These are phyloP conservation scores for Eira barbara DNA, from an alignment of 2,113 vertebrate genomes.

Conservation along the genomic window DNA sequence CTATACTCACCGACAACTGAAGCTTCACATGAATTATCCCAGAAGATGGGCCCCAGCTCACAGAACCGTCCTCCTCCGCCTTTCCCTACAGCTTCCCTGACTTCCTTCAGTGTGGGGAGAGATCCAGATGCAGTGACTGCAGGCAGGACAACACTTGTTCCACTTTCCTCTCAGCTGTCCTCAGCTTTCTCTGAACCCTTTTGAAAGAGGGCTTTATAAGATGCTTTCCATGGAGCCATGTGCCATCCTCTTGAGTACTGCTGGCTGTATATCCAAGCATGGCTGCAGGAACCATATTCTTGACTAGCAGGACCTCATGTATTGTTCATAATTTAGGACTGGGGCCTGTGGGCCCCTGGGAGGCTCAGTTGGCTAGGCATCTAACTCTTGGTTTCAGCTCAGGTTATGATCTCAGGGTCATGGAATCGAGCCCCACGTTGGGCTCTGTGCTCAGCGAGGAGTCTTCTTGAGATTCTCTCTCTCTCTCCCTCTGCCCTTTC, in stretches of 20 bases:
- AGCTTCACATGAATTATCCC: neutral
- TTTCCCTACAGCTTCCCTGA: rapidly evolving
- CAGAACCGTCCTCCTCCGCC: neutral
- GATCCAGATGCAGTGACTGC: rapidly evolving
- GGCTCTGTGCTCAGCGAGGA: neutral
- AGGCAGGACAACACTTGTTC: rapidly evolving
- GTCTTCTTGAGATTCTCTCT: neutral
- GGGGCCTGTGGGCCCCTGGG: no score
- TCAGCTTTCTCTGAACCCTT: neutral
- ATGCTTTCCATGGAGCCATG: rapidly evolving
- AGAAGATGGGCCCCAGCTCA: neutral
- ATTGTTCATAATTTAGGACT: rapidly evolving
- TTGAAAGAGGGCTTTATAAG: neutral
- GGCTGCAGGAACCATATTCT: neutral
- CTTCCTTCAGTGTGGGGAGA: rapidly evolving
- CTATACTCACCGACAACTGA: neutral
- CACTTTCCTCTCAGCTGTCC: neutral
- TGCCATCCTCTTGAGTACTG: rapidly evolving
- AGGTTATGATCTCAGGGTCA: neutral
- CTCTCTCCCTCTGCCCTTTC: neutral
- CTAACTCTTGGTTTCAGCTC: neutral
- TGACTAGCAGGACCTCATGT: rapidly evolving
- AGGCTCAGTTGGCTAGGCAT: neutral
- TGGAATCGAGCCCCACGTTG: neutral
- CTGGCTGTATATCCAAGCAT: rapidly evolving